These are phyloP conservation scores for Pithys albifrons DNA, from an alignment of 2,113 vertebrate species.

Conservation along the genomic window DNA sequence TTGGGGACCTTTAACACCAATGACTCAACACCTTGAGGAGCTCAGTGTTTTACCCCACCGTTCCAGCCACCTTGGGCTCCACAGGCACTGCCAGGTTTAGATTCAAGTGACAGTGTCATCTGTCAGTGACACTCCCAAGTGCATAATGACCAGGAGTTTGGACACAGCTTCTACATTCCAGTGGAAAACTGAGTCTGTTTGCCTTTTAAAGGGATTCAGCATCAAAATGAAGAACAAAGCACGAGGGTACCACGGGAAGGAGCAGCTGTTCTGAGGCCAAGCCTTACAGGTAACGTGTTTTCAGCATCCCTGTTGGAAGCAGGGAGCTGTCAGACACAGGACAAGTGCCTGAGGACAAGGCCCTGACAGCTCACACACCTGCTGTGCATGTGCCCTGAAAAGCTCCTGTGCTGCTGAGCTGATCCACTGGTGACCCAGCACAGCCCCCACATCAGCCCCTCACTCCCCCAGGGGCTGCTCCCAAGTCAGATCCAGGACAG, in stretches of 20 bases:
- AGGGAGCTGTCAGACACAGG: background rate
- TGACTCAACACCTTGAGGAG: background rate
- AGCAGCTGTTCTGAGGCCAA: background rate
- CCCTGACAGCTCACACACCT: background rate
- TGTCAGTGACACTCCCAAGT: background rate
- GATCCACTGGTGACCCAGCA: accelerated
- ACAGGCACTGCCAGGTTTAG: accelerated
- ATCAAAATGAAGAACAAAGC: background rate
- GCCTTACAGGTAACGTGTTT: accelerated
- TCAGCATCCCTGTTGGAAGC: background rate
- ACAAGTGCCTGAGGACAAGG: background rate
- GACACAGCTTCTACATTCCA: background rate
- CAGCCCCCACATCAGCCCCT: background rate
- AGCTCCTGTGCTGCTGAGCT: background rate
- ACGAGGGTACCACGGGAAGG: background rate
- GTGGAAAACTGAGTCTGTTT: background rate
- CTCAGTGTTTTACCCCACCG: accelerated
- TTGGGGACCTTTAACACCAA: background rate
- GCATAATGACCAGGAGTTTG: background rate
- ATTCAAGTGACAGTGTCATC: background rate
- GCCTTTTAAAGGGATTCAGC: background rate
- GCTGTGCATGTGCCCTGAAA: background rate
- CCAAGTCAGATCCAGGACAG: background rate
- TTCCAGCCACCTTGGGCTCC: background rate
- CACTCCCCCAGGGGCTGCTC: accelerated